Evolutionary conservation across 1,140 invertebrate species (phyloP), one percentile per base, ranked within the genome.

Genomic region (Lepidotrigona ventralis): DNA sequence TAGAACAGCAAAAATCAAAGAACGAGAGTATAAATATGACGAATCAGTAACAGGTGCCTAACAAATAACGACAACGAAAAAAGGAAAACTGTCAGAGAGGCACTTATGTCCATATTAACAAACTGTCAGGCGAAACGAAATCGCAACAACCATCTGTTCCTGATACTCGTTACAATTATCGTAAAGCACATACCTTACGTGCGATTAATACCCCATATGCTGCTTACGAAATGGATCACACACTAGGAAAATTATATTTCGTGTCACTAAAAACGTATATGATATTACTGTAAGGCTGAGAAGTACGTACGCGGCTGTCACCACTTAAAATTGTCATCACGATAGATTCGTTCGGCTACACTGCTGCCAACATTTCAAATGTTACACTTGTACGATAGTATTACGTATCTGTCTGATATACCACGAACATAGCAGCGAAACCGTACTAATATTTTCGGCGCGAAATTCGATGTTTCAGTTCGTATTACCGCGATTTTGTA

Each of bases 311-410:
- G 79, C 88, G 87, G 80, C 87, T 88, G 85, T 89, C 87, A 89
- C 81, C 79, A 79, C 88, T 89, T 85, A 80, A 88, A 89, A 88
- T 85, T 89, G 88, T 89, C 88, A 88, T 88, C 81, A 86, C 84
- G 81, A 84, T 82, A 58, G 81, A 86, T 81, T 63, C 66, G 75
- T 70, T 63, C 72, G 58, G 51, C 53, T 39, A 56, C 87, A 89
- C 70, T 89, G 75, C 26, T 89, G 66, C 88, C 88, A 89, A 89
- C 87, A 15, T 68, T 63, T 5, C 6, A n/a, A 54, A n/a, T 66
- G 8, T 17, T 26, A 51, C 0, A 39, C 19, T 9, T 39, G 1
- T 0, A 60, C n/a, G 23, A 23, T 60, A 60, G n/a, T 12, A 23
- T 60, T 60, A 23, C 23, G 58, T 60, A n/a, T 60, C 23, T 23